Evolutionary conservation across 2,888 invertebrate species (phyloP).

Genomic region (Bombyx huttoni): DNA sequence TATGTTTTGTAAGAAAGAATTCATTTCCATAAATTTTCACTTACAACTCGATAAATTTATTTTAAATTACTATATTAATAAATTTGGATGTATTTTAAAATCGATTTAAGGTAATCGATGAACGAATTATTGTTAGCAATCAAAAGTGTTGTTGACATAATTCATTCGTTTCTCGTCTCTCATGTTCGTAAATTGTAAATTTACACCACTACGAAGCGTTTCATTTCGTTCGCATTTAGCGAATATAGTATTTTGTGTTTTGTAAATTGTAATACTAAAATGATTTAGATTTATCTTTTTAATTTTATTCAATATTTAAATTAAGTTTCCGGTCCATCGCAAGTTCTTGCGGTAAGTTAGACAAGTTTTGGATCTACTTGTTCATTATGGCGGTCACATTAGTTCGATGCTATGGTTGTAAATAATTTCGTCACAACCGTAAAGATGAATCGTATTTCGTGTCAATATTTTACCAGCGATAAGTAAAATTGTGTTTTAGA

Average conservation of each 20-base stretch:
- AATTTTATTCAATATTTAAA: conserved; percentile 40
- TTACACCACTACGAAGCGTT: conserved; percentile 31
- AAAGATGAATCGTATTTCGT: conserved; percentile 6
- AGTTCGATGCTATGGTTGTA: conserved; percentile 26
- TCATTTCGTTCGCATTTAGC: conserved; percentile 50
- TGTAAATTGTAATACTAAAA: conserved; percentile 40
- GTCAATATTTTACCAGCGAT: conserved; percentile 6
- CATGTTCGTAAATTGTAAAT: no score
- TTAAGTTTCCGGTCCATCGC: conserved; percentile 51
- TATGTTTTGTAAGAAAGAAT: no score
- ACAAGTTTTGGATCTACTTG: conserved; percentile 40
- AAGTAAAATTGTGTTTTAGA: conserved; percentile 34
- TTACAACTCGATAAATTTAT: no score
- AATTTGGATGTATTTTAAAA: no score
- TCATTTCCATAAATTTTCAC: no score
- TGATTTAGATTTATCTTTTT: conserved; percentile 36
- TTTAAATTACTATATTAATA: no score
- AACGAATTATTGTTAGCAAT: no score
- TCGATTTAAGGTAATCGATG: no score
- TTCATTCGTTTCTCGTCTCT: no score
- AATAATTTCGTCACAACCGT: conserved; percentile 33
- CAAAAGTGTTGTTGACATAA: no score
- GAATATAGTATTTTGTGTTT: conserved; percentile 41
- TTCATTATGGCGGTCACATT: conserved; percentile 69
- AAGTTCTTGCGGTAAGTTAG: conserved; percentile 58